These are phyloP conservation scores for Cataglyphis hispanica DNA, from an alignment of 1,140 invertebrate genomes.

Conservation along the genomic window DNA sequence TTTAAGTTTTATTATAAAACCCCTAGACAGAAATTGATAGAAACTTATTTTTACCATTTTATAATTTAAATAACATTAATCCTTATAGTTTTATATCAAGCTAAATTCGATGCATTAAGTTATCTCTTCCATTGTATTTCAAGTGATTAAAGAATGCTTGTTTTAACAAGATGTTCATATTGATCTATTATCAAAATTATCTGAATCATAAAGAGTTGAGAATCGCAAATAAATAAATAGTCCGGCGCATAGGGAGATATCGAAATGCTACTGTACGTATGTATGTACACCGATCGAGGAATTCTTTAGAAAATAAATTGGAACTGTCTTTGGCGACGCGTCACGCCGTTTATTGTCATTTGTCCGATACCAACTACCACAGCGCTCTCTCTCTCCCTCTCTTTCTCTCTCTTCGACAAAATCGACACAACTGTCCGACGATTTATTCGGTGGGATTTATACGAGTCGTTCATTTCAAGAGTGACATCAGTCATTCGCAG, in stretches of 20 bases:
- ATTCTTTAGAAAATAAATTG: conserved; percentile 80
- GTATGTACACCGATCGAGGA: conserved; percentile 37
- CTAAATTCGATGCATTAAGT: no score
- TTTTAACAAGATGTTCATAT: neutral
- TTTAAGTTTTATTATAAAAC: no score
- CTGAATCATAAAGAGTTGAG: neutral
- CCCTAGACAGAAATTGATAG: no score
- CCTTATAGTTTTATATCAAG: no score
- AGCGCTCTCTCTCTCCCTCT: conserved; percentile 45
- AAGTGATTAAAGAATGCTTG: no score
- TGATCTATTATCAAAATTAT: neutral
- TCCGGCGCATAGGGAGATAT: neutral
- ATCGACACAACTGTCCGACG: conserved; percentile 59
- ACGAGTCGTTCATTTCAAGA: conserved; percentile 48
- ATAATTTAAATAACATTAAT: no score
- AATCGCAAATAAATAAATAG: neutral
- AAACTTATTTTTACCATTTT: no score
- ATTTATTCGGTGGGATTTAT: conserved; percentile 58
- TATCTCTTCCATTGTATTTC: no score
- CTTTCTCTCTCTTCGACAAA: conserved; percentile 34
- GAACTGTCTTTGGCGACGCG: conserved; percentile 80
- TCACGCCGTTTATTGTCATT: conserved; percentile 82
- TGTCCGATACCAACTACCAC: conserved; percentile 78
- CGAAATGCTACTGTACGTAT: conserved; percentile 6
- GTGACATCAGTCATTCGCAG: conserved; percentile 40